phyloP scores from a whole-genome alignment of 2,888 invertebrate species.

The Lathronympha strigana region DNA sequence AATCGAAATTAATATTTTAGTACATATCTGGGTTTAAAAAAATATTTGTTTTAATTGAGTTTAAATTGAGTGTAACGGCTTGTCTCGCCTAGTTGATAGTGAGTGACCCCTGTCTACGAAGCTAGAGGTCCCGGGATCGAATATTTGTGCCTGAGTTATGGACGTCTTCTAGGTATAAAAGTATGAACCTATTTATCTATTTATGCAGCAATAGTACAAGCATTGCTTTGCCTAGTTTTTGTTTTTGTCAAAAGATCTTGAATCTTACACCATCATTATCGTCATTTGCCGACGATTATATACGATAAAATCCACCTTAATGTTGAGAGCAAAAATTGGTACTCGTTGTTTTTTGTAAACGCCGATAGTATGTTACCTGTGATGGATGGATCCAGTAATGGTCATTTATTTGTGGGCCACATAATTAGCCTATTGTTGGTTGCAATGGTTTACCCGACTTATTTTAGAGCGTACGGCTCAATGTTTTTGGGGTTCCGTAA shows the following conservation, averaged over 20 bases:
- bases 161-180: no score
- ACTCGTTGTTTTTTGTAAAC: conserved; percentile 14
- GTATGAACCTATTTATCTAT: no score
- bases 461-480: conserved; percentile 57
- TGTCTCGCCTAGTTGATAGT: no score
- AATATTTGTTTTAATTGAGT: no score
- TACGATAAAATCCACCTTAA: conserved; percentile 9
- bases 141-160: no score
- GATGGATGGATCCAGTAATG: conserved; percentile 61
- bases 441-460: conserved; percentile 60
- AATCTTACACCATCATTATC: conserved; percentile 6
- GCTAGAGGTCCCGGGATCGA: no score
- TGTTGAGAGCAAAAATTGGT: conserved; percentile 15
- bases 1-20: no score
- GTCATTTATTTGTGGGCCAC: conserved; percentile 65
- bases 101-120: no score
- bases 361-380: conserved; percentile 43
- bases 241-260: not conserved
- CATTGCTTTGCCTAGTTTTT: no score
- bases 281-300: conserved; percentile 17
- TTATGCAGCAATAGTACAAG: no score
- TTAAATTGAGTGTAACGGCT: no score
- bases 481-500: conserved; percentile 44
- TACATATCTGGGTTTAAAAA: no score
- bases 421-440: conserved; percentile 76